phyloP scores from a whole-genome alignment of 2,797 vertebrate genomes.

The Hydrophis major region DNA sequence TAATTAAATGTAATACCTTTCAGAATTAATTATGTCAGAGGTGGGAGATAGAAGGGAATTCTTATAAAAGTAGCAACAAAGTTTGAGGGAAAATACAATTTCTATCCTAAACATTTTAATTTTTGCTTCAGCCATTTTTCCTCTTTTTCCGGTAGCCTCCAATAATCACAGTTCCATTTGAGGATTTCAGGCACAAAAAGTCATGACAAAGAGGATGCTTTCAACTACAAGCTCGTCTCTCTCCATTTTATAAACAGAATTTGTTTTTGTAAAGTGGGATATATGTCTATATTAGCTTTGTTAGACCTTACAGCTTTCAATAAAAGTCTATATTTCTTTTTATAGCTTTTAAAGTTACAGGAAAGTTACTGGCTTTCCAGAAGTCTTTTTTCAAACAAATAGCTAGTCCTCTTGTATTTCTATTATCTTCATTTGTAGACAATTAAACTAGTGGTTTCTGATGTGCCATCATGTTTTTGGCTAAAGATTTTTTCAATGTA shows the following conservation, averaged over 20 bases:
- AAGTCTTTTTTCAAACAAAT: slow-evolving; percentile 34
- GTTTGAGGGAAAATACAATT: background rate
- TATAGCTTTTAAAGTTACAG: background rate
- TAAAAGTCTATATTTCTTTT: background rate
- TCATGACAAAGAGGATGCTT: background rate
- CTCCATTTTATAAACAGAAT: background rate
- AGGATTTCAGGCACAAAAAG: background rate
- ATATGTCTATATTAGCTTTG: background rate
- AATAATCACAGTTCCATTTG: background rate
- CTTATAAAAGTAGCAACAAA: background rate
- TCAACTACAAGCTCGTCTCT: background rate
- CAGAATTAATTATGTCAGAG: background rate
- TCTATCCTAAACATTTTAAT: background rate
- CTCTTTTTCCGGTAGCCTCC: background rate
- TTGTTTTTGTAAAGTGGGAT: background rate
- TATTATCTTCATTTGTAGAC: slow-evolving; percentile 28
- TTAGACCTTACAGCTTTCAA: background rate
- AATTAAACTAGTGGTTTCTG: slow-evolving; percentile 5
- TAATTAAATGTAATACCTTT: background rate
- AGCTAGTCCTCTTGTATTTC: background rate
- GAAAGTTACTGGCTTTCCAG: slow-evolving; percentile 9
- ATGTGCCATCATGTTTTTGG: slow-evolving; percentile 14
- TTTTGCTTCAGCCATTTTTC: background rate
- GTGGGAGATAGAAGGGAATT: background rate
- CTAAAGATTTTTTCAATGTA: background rate